Percentiles rank a stretch among this genome's conserved stretches.
phyloP scores from a whole-genome alignment of 64 coral and sea anemone genomes.

The Montipora foliosa region DNA sequence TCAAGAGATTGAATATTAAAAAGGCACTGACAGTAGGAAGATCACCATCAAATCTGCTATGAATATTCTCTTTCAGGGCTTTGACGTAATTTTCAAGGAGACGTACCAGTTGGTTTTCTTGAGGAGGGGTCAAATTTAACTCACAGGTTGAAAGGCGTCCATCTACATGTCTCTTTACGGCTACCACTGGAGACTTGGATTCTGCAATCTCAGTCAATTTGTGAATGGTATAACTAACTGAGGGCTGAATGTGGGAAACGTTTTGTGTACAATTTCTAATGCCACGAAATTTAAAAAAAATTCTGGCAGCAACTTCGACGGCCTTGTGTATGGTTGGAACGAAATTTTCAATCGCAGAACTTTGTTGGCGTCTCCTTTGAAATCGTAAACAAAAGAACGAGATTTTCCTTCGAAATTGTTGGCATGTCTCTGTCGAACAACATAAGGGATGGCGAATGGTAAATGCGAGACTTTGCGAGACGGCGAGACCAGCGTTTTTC shows the following conservation, averaged over 20 bases:
- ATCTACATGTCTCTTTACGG: background rate
- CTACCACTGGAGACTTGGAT: background rate
- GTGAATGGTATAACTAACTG: background rate
- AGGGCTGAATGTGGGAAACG: background rate
- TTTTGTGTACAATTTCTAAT: background rate
- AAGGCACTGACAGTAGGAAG: background rate
- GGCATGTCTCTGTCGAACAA: too few species aligned
- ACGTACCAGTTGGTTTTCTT: slow-evolving; percentile 1
- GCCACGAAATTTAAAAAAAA: too few species aligned
- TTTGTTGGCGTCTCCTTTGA: too few species aligned
- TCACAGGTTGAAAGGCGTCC: background rate
- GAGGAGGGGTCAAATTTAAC: background rate
- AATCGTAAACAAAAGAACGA: too few species aligned
- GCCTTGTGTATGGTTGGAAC: too few species aligned
- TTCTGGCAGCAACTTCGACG: too few species aligned
- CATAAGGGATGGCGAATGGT: too few species aligned
- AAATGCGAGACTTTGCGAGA: too few species aligned
- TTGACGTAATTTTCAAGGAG: slow-evolving; percentile 27
- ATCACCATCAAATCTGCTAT: slow-evolving; percentile 2
- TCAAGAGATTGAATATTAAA: background rate
- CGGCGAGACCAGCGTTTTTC: too few species aligned
- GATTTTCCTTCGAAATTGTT: too few species aligned
- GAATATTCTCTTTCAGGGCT: slow-evolving; percentile 51
- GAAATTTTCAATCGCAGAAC: too few species aligned
- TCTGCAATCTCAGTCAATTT: background rate